Evolutionary conservation across 2,888 invertebrate genomes (phyloP).

Genomic region (Hemaris fuciformis): DNA sequence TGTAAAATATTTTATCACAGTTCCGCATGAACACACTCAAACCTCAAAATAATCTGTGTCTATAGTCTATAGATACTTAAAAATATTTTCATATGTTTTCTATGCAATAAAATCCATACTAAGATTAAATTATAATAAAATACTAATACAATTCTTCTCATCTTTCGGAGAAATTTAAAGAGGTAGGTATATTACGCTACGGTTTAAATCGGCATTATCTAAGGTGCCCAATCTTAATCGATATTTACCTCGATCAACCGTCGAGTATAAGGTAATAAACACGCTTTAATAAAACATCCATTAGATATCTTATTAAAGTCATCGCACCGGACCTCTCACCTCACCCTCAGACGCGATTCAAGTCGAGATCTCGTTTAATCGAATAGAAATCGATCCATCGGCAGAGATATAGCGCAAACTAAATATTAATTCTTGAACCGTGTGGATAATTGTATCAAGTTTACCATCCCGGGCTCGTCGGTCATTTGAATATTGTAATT

Average conservation of each 20-base stretch:
- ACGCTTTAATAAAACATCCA: constrained; percentile 1
- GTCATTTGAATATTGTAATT: not conserved
- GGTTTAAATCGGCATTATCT: not conserved
- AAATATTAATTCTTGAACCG: not conserved
- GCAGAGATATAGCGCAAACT: not conserved
- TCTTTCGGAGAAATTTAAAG: not conserved
- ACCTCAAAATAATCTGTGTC: too few species aligned
- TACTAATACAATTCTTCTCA: not conserved
- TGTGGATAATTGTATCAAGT: not conserved
- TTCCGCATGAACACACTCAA: too few species aligned
- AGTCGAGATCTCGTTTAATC: constrained; percentile 4
- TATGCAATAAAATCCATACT: too few species aligned
- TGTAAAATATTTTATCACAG: too few species aligned
- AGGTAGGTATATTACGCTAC: not conserved
- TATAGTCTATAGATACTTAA: too few species aligned
- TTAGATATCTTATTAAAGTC: not conserved
- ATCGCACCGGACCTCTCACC: not conserved
- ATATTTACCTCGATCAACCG: not conserved
- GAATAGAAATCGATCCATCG: not conserved
- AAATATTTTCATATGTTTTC: too few species aligned
- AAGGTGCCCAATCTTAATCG: not conserved
- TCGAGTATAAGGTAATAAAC: not conserved
- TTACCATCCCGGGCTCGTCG: not conserved
- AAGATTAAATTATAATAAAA: too few species aligned
- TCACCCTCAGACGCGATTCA: not conserved